Evolutionary conservation across 2,797 vertebrate species (phyloP).

Genomic region (Notolabrus celidotus): DNA sequence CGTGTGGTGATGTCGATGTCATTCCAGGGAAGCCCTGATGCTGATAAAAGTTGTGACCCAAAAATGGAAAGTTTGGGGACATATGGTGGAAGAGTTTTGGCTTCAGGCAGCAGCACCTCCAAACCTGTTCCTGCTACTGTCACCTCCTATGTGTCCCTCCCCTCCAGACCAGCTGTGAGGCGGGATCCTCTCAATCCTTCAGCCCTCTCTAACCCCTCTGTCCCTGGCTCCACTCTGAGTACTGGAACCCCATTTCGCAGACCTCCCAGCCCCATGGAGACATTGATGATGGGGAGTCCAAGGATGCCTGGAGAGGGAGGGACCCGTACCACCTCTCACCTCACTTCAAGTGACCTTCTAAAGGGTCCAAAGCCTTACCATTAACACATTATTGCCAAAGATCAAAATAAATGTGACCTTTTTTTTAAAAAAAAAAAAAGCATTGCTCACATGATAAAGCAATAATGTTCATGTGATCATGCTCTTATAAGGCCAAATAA

Average conservation of each 20-base stretch:
- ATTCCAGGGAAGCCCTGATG: slow-evolving; percentile 47
- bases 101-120: slow-evolving; percentile 4
- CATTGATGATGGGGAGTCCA: slow-evolving; percentile 59
- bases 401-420: not conserved
- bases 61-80: slow-evolving; percentile 17
- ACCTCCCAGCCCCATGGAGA: slow-evolving; percentile 72
- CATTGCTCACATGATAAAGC: not conserved
- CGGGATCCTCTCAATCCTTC: slow-evolving; percentile 17
- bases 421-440: not conserved
- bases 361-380: slow-evolving; percentile 56
- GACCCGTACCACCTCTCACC: slow-evolving; percentile 18
- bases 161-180: slow-evolving; percentile 56
- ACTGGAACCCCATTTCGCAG: slow-evolving; percentile 4
- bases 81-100: not conserved
- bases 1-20: not conserved
- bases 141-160: slow-evolving; percentile 15
- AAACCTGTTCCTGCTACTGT: not conserved
- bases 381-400: not conserved
- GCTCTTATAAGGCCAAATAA: not conserved
- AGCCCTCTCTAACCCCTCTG: not conserved
- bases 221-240: not conserved
- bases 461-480: not conserved
- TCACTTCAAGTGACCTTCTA: slow-evolving; percentile 58
- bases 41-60: slow-evolving; percentile 19
- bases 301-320: slow-evolving; percentile 28